These are phyloP conservation scores for Frieseomelitta varia DNA, from an alignment of 1,140 invertebrate species.

Conservation along the genomic window DNA sequence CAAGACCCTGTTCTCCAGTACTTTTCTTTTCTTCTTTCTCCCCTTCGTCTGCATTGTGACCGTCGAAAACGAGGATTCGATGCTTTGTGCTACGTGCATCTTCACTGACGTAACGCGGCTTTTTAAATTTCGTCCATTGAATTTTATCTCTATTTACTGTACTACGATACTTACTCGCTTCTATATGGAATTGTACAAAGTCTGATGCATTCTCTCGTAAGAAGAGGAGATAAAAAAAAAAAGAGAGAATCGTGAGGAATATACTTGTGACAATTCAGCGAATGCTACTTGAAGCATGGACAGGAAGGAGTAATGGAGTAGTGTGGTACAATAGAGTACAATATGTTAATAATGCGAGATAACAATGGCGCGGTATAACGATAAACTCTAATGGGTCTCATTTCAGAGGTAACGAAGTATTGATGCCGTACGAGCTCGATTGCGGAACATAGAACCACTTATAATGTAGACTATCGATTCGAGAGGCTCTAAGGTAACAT, in stretches of 20 bases:
- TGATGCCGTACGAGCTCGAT: not conserved
- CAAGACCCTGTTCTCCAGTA: not conserved
- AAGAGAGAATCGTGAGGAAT: not conserved
- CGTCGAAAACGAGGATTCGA: not conserved
- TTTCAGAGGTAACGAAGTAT: not conserved
- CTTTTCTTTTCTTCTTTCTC: not conserved
- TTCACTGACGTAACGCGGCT: not conserved
- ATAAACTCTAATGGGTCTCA: not conserved
- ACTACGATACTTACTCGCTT: not conserved
- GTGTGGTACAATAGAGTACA: not conserved
- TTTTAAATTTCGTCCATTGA: not conserved
- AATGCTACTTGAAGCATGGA: not conserved
- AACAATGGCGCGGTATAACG: not conserved
- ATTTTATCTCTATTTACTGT: not conserved
- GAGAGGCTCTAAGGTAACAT: not conserved
- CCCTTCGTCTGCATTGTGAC: conserved; percentile 3
- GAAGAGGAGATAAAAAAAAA: not conserved
- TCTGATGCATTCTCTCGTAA: not conserved
- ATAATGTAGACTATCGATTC: not conserved
- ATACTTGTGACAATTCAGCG: not conserved
- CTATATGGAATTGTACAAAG: not conserved
- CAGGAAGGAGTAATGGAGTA: not conserved
- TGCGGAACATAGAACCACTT: not conserved
- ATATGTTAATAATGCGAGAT: not conserved
- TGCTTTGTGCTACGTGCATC: not conserved